Evolutionary conservation across 2,888 invertebrate species (phyloP).

Genomic region (Caenorhabditis doughertyi): DNA sequence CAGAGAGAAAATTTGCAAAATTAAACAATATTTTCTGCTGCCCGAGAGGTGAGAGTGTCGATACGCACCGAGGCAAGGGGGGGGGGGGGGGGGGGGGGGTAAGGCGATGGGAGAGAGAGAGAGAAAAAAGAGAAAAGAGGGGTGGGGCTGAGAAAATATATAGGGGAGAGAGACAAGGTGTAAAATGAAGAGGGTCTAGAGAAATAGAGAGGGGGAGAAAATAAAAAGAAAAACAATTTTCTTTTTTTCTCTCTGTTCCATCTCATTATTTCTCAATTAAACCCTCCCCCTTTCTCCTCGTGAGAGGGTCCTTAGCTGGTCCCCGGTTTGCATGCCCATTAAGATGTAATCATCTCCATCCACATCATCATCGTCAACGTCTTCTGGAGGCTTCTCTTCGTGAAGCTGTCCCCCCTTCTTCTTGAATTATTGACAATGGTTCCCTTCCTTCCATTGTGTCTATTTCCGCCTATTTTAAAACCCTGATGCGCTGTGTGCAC

Average conservation of each 20-base stretch:
- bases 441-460: neutral
- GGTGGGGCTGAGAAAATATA: neutral
- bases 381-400: slow-evolving; percentile 1
- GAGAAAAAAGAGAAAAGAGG: neutral
- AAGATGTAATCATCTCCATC: slow-evolving; percentile 17
- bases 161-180: neutral
- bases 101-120: neutral
- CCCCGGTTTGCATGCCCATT: slow-evolving; percentile 33
- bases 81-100: too few relatives aligned
- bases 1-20: too few relatives aligned
- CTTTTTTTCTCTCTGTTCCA: slow-evolving; percentile 13
- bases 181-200: neutral
- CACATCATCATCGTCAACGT: slow-evolving; percentile 20
- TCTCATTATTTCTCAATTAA: neutral
- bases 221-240: slow-evolving; percentile 31
- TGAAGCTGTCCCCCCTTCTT: neutral
- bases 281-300: neutral
- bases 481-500: neutral
- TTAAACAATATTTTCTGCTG: neutral
- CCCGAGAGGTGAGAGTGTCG: too few relatives aligned
- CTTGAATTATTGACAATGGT: slow-evolving; percentile 36
- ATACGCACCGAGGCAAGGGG: too few relatives aligned
- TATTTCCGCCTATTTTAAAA: neutral
- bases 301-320: too few relatives aligned
- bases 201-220: slow-evolving; percentile 40